phyloP scores from a whole-genome alignment of 2,888 invertebrate species.

The Fragum whitleyi region DNA sequence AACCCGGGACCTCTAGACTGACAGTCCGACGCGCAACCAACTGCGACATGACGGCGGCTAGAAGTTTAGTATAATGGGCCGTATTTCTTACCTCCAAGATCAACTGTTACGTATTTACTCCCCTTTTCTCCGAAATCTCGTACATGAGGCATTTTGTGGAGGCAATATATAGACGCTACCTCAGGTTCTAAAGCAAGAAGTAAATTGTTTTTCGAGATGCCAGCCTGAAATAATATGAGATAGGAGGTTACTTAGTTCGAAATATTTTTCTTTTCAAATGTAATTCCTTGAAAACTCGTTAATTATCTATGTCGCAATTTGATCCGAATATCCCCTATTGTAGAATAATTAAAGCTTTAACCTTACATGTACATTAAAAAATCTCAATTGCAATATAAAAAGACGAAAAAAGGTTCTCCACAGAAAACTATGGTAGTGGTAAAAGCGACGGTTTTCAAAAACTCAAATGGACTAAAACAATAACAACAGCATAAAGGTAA shows the following conservation, averaged over 20 bases:
- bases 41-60: no score
- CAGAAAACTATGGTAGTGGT: no score
- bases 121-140: not conserved
- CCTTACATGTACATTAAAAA: not conserved
- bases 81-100: conserved; percentile 1
- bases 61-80: no score
- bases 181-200: conserved; percentile 15
- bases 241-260: no score
- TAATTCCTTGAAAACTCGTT: not conserved
- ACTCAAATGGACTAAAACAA: no score
- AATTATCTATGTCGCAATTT: not conserved
- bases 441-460: no score
- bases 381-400: no score
- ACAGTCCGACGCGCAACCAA: no score
- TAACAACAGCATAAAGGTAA: no score
- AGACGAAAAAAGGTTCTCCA: no score
- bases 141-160: not conserved
- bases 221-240: not conserved
- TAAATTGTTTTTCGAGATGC: conserved; percentile 3
- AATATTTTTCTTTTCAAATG: not conserved
- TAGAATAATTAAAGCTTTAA: not conserved
- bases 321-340: not conserved
- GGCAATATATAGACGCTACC: conserved; percentile 16
- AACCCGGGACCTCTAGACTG: no score
- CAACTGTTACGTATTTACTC: not conserved